Evolutionary conservation across 1,140 invertebrate species (phyloP).

Genomic region (Lethocerus indicus): DNA sequence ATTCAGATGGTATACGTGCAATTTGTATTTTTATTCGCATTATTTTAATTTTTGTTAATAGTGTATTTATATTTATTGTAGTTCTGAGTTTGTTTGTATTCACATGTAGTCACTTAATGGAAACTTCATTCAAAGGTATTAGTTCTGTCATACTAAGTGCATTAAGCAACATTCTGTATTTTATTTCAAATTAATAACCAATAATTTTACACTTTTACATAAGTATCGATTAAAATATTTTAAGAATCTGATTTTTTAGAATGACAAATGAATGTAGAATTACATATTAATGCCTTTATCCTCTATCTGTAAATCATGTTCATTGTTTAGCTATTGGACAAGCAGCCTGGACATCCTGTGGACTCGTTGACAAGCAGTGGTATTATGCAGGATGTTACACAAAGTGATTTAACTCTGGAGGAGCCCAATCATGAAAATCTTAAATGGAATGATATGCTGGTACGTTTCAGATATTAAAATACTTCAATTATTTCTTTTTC

Average conservation of each 20-base stretch:
- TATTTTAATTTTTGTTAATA: too few species aligned
- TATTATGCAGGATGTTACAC: constrained; percentile 1
- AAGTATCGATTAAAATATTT: background rate
- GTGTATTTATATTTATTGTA: background rate
- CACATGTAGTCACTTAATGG: background rate
- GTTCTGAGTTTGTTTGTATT: background rate
- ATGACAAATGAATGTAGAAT: background rate
- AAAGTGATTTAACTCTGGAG: too few species aligned
- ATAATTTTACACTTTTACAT: background rate
- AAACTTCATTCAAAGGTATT: background rate
- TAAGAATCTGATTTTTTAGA: background rate
- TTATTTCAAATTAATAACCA: background rate
- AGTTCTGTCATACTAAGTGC: background rate
- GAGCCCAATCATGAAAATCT: too few species aligned
- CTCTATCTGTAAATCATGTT: background rate
- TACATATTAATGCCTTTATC: background rate
- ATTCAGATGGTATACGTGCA: constrained; percentile 10
- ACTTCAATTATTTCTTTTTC: too few species aligned
- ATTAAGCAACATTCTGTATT: too few species aligned
- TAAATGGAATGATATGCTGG: too few species aligned
- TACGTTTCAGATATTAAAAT: too few species aligned
- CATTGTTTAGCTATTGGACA: constrained; percentile 8
- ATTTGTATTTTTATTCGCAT: background rate
- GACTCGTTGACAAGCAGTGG: constrained; percentile 1
- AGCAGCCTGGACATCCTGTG: constrained; percentile 9